Percentiles rank a stretch among this genome's conserved stretches.
Conservation (phyloP, 2,113 vertebrate species). For the Archocentrus centrarchus region DNA sequence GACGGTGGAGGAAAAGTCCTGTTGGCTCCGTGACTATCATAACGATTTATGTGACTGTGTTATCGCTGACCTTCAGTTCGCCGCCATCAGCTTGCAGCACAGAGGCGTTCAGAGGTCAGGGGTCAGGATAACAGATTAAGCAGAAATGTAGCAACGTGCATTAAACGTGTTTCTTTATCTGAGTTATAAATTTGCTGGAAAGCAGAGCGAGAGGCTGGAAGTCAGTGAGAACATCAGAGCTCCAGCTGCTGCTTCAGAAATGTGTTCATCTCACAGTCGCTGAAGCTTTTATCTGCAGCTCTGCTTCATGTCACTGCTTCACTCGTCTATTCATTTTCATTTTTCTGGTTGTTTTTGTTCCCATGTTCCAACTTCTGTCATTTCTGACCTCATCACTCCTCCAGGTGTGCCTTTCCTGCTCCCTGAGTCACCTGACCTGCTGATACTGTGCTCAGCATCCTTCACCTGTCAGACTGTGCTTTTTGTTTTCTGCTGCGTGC, state of each 20-base stretch:
- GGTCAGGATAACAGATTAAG: constrained; percentile 20
- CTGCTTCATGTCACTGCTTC: not conserved
- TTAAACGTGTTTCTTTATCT: constrained; percentile 38
- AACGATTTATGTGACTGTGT: constrained; percentile 23
- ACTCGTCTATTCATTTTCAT: not conserved
- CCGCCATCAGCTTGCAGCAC: not conserved
- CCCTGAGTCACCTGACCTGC: not conserved
- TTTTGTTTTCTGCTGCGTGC: not conserved
- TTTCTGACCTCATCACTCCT: not conserved
- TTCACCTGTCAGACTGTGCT: not conserved
- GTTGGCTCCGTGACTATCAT: not conserved
- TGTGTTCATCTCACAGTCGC: not conserved
- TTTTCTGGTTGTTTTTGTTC: not conserved
- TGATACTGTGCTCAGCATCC: not conserved
- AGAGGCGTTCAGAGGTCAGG: constrained; percentile 13
- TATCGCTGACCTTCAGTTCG: constrained; percentile 11
- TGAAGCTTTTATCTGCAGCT: not conserved
- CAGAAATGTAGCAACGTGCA: constrained; percentile 38
- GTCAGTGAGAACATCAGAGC: not conserved
- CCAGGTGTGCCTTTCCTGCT: not conserved
- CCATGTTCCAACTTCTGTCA: not conserved
- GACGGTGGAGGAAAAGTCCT: not conserved
- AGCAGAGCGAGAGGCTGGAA: not conserved
- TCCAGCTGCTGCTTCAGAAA: not conserved
- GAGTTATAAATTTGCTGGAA: constrained; percentile 30